Evolutionary conservation across 2,797 vertebrate genomes (phyloP).

Genomic region (Trematomus bernacchii): DNA sequence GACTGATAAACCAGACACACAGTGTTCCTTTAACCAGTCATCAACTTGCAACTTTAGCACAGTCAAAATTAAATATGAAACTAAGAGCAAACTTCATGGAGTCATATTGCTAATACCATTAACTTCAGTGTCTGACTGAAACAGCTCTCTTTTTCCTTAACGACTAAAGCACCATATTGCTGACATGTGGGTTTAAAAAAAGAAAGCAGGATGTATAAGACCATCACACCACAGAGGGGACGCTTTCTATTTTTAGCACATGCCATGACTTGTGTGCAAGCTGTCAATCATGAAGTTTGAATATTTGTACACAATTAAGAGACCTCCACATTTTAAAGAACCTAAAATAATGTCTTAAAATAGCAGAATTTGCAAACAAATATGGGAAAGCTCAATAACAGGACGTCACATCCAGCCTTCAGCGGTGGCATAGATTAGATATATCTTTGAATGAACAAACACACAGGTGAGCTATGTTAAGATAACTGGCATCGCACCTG

Average conservation of each 20-base stretch:
- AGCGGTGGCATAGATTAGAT: too few species aligned
- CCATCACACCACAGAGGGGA: neutral
- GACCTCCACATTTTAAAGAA: too few species aligned
- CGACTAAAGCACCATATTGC: neutral
- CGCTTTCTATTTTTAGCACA: neutral
- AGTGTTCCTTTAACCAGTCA: neutral
- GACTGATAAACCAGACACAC: neutral
- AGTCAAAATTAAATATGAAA: neutral
- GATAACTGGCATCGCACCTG: neutral
- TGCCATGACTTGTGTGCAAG: neutral
- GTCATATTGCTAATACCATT: too few species aligned
- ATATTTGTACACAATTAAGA: too few species aligned
- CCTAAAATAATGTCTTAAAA: too few species aligned
- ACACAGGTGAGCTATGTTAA: neutral
- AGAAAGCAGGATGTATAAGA: neutral
- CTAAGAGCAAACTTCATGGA: neutral
- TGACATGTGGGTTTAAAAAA: neutral
- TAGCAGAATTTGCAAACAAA: too few species aligned
- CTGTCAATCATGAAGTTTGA: too few species aligned
- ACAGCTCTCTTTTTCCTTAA: too few species aligned
- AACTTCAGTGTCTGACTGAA: too few species aligned
- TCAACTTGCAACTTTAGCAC: neutral
- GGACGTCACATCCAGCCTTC: too few species aligned
- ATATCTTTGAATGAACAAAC: neutral
- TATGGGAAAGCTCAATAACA: too few species aligned